Conservation (phyloP, 2,113 vertebrate species). For the Oryzias javanicus region DNA sequence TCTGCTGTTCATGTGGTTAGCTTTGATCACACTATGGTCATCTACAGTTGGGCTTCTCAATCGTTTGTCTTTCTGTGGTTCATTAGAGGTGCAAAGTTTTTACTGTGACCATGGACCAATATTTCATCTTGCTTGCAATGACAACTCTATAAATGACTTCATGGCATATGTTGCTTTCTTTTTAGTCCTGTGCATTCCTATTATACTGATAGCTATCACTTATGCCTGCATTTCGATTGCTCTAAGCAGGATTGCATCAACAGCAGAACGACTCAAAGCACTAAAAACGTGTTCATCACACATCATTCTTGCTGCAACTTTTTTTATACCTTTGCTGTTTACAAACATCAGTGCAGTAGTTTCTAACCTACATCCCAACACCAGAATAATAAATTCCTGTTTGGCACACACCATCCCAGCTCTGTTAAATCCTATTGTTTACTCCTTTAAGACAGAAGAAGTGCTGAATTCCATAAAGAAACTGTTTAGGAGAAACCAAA, state of each 20-base stretch:
- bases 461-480: slow-evolving; percentile 41
- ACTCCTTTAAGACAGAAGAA: slow-evolving; percentile 67
- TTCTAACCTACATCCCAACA: slow-evolving; percentile 36
- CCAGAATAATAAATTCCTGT: slow-evolving; percentile 56
- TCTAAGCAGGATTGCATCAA: slow-evolving; percentile 32
- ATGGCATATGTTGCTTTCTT: background rate
- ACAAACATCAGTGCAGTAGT: background rate
- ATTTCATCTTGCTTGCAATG: slow-evolving; percentile 56
- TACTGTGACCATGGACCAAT: slow-evolving; percentile 36
- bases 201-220: slow-evolving; percentile 20
- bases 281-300: slow-evolving; percentile 67
- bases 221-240: slow-evolving; percentile 37
- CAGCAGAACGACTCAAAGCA: slow-evolving; percentile 47
- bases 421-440: slow-evolving; percentile 64
- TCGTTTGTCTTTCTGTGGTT: slow-evolving; percentile 67
- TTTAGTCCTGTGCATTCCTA: slow-evolving; percentile 4
- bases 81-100: slow-evolving; percentile 54
- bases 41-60: slow-evolving; percentile 22
- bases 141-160: background rate
- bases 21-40: rapidly evolving
- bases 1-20: slow-evolving; percentile 36
- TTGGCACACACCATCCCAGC: slow-evolving; percentile 52
- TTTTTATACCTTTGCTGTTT: background rate
- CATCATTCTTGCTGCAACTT: slow-evolving; percentile 56
- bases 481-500: slow-evolving; percentile 24